Evolutionary conservation across 2,888 invertebrate species (phyloP), one percentile per base, ranked within the genome.

Genomic region (Rhimphoctona megacephalus): DNA sequence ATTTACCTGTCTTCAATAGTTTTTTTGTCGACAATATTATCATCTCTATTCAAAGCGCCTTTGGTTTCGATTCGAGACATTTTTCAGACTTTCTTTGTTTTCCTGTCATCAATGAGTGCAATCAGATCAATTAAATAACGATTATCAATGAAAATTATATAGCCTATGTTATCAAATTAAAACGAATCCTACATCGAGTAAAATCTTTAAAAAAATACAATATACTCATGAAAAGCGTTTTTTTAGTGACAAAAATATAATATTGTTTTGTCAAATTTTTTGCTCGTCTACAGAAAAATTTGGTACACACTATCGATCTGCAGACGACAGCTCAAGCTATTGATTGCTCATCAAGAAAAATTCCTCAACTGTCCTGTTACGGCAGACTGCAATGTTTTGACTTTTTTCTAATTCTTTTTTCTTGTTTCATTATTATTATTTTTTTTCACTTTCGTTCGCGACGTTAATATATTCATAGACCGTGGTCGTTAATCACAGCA

Each of bases 51-150:
- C 49, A 82, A 36, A 46, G n/a, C n/a, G 5, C 64, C 66, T 54
- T 85, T 83, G 25, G 46, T 67, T 11, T 72, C 66, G 70, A 83
- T 49, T 22, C 43, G 80, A 2, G 83, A 86, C 85, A 86, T 86
- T 70, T 66, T 66, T 66, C 11, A 64, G 11, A 2, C 9, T 1
- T 11, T 61, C 7, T 17, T 57, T 22, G 9, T 64, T 17, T 49
- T 49, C 49, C 64, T 33, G 33, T 49, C 36, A 79, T 6, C 19
- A 66, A 19, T 4, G 22, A 25, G 25, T 22, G 1, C 1, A 43
- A 19, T 49, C n/a, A 6, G 49, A 49, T 49, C n/a, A 5, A 19
- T 49, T n/a, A 7, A 49, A 19, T 19, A 1, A 49, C 1, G 19
- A n/a, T n/a, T n/a, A 7, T 49, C 19, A n/a, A 2, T 19, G 49